Conservation (phyloP, 2,797 vertebrate species). For the Rhynchonycteris naso region DNA sequence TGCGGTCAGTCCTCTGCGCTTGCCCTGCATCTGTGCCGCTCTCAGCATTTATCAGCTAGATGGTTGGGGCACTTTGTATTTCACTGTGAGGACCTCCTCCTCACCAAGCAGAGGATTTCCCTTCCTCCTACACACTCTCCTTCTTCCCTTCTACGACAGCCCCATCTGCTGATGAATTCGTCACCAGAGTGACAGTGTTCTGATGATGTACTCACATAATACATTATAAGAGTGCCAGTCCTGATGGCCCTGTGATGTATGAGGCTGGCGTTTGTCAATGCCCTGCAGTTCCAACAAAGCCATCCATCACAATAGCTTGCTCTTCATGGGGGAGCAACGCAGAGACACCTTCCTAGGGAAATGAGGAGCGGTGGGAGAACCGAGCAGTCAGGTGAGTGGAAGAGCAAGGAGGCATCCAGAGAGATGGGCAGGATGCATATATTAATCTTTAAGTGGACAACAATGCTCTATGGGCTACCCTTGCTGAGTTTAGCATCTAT, state of each 20-base stretch:
- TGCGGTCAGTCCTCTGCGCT: neutral
- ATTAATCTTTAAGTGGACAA: neutral
- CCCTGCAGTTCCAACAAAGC: slow-evolving; percentile 76
- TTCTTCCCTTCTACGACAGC: slow-evolving; percentile 78
- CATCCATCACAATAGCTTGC: slow-evolving; percentile 80
- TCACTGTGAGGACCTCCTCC: slow-evolving; percentile 6
- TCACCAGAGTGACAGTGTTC: slow-evolving; percentile 81
- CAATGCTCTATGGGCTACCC: neutral
- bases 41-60: neutral
- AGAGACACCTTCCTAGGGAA: neutral
- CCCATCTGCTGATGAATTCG: slow-evolving; percentile 84
- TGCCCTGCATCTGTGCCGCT: neutral
- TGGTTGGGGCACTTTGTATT: neutral
- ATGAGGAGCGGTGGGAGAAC: neutral
- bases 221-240: slow-evolving; percentile 85
- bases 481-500: neutral
- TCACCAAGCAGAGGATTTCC: slow-evolving; percentile 41
- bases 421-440: neutral
- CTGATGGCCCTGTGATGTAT: slow-evolving; percentile 85
- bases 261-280: slow-evolving; percentile 83
- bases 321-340: slow-evolving; percentile 56
- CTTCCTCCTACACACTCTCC: slow-evolving; percentile 71
- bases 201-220: slow-evolving; percentile 85
- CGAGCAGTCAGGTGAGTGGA: neutral
- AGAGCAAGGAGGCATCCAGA: neutral